Base-by-base conservation (phyloP, 2,888 invertebrate genomes). In the Pollenia labialis region DNA sequence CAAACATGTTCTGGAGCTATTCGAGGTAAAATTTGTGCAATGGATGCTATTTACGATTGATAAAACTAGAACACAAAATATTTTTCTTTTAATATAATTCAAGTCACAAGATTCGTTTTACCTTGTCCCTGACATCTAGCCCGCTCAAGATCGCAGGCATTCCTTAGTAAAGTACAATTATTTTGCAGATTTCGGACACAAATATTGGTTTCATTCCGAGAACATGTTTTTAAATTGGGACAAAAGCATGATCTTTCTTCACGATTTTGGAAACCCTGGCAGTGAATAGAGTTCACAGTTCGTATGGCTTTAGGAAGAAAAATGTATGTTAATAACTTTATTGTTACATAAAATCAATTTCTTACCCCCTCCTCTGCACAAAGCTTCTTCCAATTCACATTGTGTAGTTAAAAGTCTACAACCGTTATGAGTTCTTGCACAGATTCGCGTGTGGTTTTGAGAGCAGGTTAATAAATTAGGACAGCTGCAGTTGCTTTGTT, bases 391-490 rank as follows among this genome's bases (percentile, higher is more conserved):
- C 1, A 44, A 11, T 23, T 83, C 56, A 42, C 83, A 83, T 71
- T 71, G 18, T 11, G 72, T 68, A 2, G 50, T 68, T 11, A 84
- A 58, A 18, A 84, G 66, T 18, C 66, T 79, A n/a, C 84, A 84
- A 6, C 84, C 79, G 3, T 44, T 18, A 50, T 66, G 40, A 1
- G 79, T 74, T 74, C 60, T 52, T 32, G 48, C 23, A 62, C 80
- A 85, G 11, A 48, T 79, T 75, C 32, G 32, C 6, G 32, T 62
- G 1, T 8, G 52, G 2, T 62, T 58, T 54, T 40, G 66, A 12
- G 79, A 84, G 40, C 84, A 79, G 2, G 56, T 79, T 14, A 68
- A 50, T 72, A 84, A 74, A 60, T 80, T 80, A 23, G 74, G 80
- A 62, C 74, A 80, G 18, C 44, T 54, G 32, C 84, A 85, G 40